Base-by-base conservation (phyloP, 2,113 vertebrate genomes). In the Sorex fumeus region DNA sequence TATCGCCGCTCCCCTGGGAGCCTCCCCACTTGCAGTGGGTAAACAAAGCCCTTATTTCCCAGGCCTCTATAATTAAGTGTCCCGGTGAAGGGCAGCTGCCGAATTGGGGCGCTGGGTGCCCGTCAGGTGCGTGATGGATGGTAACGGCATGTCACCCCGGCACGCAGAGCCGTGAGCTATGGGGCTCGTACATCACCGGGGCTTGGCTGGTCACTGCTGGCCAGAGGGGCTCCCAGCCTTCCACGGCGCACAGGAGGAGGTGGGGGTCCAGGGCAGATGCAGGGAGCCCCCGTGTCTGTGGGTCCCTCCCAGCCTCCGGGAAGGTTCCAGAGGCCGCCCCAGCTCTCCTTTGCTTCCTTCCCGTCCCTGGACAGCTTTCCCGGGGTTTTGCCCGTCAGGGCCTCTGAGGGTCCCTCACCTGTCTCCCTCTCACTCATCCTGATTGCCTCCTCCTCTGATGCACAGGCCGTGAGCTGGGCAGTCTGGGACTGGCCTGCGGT, bases 31-130 rank as follows among this genome's bases (percentile, higher is more conserved):
- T 70, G 27, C 45, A 0, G 0, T 2, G 79, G 90, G 84, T 78
- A 85, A 96, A 91, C 89, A 91, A 92, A 75, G 93, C 67, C 84
- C 92, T 94, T 62, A 43, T 96, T 94, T 96, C 71, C 89, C 93
- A 95, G 97, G 79, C 90, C 91, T 92, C 93, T 84, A 87, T 97
- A 91, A 95, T 96, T 79, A 95, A 96, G 88, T 27, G 87, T 93
- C 91, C 57, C 6, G 3, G 7, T 92, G 96, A 96, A 97, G 96
- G 96, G 94, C 96, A 96, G 50, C 90, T 94, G 96, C 95, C 3
- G 28, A 93, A 86, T 23, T 34, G 1, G 10, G 93, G 96, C n/a
- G 47, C 90, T 83, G 91, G 95, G 89, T 0, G 43, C 95, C 93
- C 0, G 0, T 87, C 71, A 0, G 0, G 88, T 13, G 8, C 0